A percentile compares a stretch with the other conserved stretches of the same genome.
phyloP scores from a whole-genome alignment of 23 tunicate genomes.

The Oikopleura vanhoeffeni region DNA sequence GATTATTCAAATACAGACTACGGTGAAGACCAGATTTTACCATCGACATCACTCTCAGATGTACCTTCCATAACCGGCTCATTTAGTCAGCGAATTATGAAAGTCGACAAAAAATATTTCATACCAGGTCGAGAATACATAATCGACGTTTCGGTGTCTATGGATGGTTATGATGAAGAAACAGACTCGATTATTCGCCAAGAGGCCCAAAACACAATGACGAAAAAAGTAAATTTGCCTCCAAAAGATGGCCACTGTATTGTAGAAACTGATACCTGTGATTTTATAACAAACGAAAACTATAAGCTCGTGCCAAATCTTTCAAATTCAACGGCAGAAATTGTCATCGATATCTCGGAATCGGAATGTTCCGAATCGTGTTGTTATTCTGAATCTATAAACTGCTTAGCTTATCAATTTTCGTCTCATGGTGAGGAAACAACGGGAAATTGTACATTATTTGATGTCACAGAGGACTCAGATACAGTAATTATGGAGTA shows the following conservation, averaged over 20 bases:
- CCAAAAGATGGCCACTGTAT: not conserved
- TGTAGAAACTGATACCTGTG: not conserved
- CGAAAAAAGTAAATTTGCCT: not conserved
- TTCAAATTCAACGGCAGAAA: not conserved
- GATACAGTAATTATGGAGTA: not conserved
- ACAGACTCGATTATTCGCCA: not conserved
- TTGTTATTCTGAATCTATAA: not conserved
- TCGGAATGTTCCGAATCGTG: not conserved
- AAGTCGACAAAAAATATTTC: not conserved
- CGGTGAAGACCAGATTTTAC: not conserved
- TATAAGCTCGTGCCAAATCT: not conserved
- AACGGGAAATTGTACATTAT: not conserved
- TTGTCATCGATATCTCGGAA: not conserved
- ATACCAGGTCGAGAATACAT: not conserved
- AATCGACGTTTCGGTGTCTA: not conserved
- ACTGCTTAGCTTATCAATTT: not conserved
- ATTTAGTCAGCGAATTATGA: not conserved
- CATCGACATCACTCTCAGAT: not conserved
- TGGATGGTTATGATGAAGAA: not conserved
- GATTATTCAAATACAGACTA: too few species aligned
- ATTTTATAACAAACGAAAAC: not conserved
- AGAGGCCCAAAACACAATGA: not conserved
- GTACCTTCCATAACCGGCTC: not conserved
- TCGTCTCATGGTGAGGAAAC: not conserved
- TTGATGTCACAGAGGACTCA: not conserved